Evolutionary conservation across 2,888 invertebrate species (phyloP), one percentile per base, ranked within the genome.

Genomic region (Lasioglossum vierecki): DNA sequence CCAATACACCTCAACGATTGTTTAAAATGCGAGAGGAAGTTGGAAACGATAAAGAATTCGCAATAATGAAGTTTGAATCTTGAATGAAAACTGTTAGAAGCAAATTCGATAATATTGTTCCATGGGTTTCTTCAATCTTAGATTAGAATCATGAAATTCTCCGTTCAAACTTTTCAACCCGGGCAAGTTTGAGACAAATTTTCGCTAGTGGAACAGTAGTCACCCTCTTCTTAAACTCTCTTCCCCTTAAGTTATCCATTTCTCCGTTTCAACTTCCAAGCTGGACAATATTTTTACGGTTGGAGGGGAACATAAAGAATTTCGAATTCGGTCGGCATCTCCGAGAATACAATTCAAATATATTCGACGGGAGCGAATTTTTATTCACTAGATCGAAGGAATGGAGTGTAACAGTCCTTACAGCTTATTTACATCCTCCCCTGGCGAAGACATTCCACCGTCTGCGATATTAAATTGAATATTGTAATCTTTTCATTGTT

Each of bases 331-430:
- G 41, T n/a, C 39, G n/a, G 39, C 22, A n/a, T 41, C n/a, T 2
- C 70, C 11, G 4, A n/a, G 70, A 70, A 70, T 70, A 70, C 70
- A 70, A 70, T 70, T 41, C 70, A 70, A 41, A 70, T 70, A 70
- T 39, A 41, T 41, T 22, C n/a, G 41, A 41, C 11, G 11, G 11
- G 41, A 70, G n/a, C 39, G 41, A 70, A 70, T 39, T 70, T 63
- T 70, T 70, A 41, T 70, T 70, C 39, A n/a, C 70, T 70, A n/a
- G 41, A 70, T n/a, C n/a, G 41, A 13, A 11, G n/a, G 2, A 39
- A 68, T 39, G 39, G 39, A 39, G 39, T 13, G 41, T n/a, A 39
- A 41, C 39, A 41, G 13, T 70, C 4, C 70, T 41, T n/a, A 22
- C 8, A 13, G 41, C n/a, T 41, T 41, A 70, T 70, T 70, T 70